These are phyloP conservation scores for Oikopleura albicans DNA, from an alignment of 23 tunicate species.

Conservation along the genomic window DNA sequence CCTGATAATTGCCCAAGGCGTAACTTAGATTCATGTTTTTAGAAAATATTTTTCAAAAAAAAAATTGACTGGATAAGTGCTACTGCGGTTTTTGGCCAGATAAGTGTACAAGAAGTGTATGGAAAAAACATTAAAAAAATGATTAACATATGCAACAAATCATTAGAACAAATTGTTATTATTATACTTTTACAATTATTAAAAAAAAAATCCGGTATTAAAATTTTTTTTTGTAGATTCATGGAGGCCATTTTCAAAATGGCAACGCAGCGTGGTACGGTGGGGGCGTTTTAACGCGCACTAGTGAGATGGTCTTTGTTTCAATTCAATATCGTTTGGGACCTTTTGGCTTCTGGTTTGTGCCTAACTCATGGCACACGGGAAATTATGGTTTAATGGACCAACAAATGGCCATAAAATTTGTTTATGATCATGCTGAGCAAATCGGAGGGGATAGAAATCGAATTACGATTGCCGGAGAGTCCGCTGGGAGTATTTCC, in stretches of 20 bases:
- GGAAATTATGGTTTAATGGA: not conserved
- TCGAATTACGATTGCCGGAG: not conserved
- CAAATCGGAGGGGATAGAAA: not conserved
- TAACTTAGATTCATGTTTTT: no score
- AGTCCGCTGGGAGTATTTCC: not conserved
- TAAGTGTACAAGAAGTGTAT: no score
- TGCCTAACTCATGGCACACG: no score
- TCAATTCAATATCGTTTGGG: not conserved
- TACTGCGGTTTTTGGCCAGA: no score
- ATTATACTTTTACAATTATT: no score
- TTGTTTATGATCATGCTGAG: not conserved
- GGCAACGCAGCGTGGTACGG: not conserved
- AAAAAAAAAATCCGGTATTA: no score
- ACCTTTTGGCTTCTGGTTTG: not conserved
- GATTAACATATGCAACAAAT: no score
- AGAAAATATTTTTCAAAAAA: no score
- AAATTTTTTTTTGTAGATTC: not conserved
- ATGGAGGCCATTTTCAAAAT: not conserved
- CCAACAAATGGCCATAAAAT: not conserved
- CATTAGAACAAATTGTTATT: no score
- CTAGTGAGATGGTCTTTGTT: not conserved
- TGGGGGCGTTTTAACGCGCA: not conserved
- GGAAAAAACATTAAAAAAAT: no score
- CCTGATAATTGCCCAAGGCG: no score
- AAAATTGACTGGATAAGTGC: no score